These are phyloP conservation scores for Meloidogyne hapla DNA, from an alignment of 1,140 invertebrate species.

Conservation along the genomic window DNA sequence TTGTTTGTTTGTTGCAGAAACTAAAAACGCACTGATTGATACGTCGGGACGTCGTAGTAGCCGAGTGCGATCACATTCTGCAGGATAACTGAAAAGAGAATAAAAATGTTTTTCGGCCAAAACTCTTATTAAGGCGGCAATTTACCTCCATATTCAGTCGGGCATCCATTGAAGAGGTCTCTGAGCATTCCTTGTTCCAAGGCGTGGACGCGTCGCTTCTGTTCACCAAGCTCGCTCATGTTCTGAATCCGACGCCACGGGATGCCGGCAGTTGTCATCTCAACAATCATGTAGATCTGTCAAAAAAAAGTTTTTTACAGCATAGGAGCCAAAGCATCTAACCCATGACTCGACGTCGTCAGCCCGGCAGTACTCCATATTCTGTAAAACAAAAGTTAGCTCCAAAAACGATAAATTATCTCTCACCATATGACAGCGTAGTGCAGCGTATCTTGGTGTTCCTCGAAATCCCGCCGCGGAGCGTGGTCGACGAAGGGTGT, in stretches of 20 bases:
- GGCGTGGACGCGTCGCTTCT: slow-evolving; percentile 11
- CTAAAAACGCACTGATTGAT: slow-evolving; percentile 3
- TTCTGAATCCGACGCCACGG: slow-evolving; percentile 54
- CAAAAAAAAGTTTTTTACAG: neutral
- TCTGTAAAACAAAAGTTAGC: neutral
- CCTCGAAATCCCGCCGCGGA: slow-evolving; percentile 57
- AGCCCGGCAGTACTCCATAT: slow-evolving; percentile 27
- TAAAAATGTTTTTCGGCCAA: neutral
- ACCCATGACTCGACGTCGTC: slow-evolving; percentile 45
- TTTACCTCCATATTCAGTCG: slow-evolving; percentile 25
- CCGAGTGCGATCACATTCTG: slow-evolving; percentile 18
- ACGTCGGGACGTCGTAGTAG: slow-evolving; percentile 26
- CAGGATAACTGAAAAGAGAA: slow-evolving; percentile 19
- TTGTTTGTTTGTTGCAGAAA: neutral
- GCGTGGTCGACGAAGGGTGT: slow-evolving; percentile 52
- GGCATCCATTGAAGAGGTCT: slow-evolving; percentile 31
- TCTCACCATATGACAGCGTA: slow-evolving; percentile 46
- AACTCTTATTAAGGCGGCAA: neutral
- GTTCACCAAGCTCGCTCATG: slow-evolving; percentile 36
- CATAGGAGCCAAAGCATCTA: neutral
- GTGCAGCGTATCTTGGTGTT: slow-evolving; percentile 52
- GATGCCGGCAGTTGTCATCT: slow-evolving; percentile 44
- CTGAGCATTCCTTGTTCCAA: neutral
- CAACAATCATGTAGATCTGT: slow-evolving; percentile 40
- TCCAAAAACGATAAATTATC: slow-evolving; percentile 15